phyloP scores from a whole-genome alignment of 2,113 vertebrate species.

The Otis tarda region DNA sequence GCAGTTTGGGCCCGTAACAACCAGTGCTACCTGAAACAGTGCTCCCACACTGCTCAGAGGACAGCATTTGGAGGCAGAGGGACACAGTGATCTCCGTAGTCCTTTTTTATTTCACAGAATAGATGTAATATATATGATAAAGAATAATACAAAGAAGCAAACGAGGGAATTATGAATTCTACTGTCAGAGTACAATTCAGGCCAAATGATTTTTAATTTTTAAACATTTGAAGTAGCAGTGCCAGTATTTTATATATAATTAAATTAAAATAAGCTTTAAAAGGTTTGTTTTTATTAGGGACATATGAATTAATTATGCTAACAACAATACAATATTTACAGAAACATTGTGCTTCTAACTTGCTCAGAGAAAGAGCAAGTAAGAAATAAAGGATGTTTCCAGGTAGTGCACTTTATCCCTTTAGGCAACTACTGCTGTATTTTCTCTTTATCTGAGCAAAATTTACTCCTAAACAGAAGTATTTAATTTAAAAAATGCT shows the following conservation, averaged over 20 bases:
- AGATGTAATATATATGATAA: neutral
- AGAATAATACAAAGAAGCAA: neutral
- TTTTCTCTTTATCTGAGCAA: neutral
- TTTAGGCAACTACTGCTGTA: neutral
- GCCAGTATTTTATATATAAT: neutral
- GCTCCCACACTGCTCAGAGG: neutral
- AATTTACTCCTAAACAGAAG: neutral
- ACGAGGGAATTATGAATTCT: neutral
- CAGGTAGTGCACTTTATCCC: neutral
- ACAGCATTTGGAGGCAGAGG: neutral
- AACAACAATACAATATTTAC: neutral
- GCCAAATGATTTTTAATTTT: neutral
- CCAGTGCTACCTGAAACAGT: neutral
- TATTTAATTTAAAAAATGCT: neutral
- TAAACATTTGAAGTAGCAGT: neutral
- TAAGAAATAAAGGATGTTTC: neutral
- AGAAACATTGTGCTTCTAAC: neutral
- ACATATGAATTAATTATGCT: neutral
- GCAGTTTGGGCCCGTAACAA: neutral
- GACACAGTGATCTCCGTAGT: neutral
- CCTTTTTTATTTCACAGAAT: neutral
- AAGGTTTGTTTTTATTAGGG: neutral
- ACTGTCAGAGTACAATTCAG: neutral
- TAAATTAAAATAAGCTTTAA: neutral
- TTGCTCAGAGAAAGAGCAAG: neutral